Evolutionary conservation across 2,888 invertebrate genomes (phyloP), one percentile per base, ranked within the genome.

Genomic region (Tiphia femorata): DNA sequence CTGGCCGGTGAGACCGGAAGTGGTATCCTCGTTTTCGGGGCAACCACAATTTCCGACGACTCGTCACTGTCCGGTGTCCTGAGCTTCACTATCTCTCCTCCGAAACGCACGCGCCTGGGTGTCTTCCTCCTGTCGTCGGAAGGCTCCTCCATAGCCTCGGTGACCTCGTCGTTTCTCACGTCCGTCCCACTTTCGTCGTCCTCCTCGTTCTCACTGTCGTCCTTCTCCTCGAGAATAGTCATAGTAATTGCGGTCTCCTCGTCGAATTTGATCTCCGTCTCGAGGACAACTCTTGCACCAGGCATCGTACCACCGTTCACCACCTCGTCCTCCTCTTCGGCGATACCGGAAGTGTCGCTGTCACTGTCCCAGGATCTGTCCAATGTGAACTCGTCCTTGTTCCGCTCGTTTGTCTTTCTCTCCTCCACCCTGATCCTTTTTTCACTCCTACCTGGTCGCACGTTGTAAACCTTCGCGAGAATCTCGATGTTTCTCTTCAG

Each of bases 11-110:
- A 75, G 8, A 86, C 81, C 0, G 86, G 84, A 14, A 87, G 71
- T 0, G 87, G 87, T 54, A 87, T 87, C 62, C 73, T 75, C 0
- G 82, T 80, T 8, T 72, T 74, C 7, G 67, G 56, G 1, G 64
- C 43, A 6, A 60, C 58, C 29, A 50, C 60, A 2, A 65, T 69
- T 2, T 54, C 33, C 14, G 72, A 67, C 12, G 72, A 67, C 17
- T 87, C 85, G 76, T 94, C 94, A 79, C 93, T 93, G 68, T 94
- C 94, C 0, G 94, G 94, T 10, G 94, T 94, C 61, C 94, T 85
- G 82, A 94, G 88, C 85, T 94, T 94, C 2, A 94, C 91, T 62
- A 92, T 88, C 84, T 94, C 94, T n/a, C 94, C 94, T 3, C 94
- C 94, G 70, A 94, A 94, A 43, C 92, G 89, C 6, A 94, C 94